Evolutionary conservation across 2,888 invertebrate genomes (phyloP).

Genomic region (Tachina grossa): DNA sequence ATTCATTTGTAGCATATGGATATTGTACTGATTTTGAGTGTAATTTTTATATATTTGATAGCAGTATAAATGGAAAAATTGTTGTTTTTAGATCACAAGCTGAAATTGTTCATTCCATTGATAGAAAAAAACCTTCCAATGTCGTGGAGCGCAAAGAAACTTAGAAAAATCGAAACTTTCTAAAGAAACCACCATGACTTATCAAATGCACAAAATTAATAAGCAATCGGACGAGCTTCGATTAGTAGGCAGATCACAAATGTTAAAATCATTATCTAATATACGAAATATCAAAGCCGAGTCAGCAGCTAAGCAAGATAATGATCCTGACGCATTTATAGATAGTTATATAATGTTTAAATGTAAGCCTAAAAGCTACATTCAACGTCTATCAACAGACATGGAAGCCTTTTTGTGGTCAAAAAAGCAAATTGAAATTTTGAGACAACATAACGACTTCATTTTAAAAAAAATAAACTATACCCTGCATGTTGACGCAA

Average conservation of each 20-base stretch:
- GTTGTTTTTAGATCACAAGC: not conserved
- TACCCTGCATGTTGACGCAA: not conserved
- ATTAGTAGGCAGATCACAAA: too few relatives aligned
- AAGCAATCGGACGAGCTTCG: not conserved
- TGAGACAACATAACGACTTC: slow-evolving; percentile 2
- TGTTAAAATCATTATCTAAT: too few relatives aligned
- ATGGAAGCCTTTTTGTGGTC: too few relatives aligned
- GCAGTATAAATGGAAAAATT: not conserved
- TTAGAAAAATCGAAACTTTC: not conserved
- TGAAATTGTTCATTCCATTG: not conserved
- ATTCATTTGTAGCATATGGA: not conserved
- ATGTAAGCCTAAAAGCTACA: too few relatives aligned
- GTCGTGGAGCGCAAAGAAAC: not conserved
- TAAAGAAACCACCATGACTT: not conserved
- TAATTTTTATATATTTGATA: not conserved
- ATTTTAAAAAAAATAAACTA: slow-evolving; percentile 1
- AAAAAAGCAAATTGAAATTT: not conserved
- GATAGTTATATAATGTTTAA: too few relatives aligned
- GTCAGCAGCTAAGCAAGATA: too few relatives aligned
- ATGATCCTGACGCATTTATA: too few relatives aligned
- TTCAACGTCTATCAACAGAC: too few relatives aligned
- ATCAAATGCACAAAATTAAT: not conserved
- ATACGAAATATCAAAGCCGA: too few relatives aligned
- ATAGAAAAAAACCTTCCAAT: not conserved
- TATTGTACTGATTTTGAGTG: too few relatives aligned